Evolutionary conservation across 2,888 invertebrate genomes (phyloP).

Genomic region (Nephrotoma appendiculata): DNA sequence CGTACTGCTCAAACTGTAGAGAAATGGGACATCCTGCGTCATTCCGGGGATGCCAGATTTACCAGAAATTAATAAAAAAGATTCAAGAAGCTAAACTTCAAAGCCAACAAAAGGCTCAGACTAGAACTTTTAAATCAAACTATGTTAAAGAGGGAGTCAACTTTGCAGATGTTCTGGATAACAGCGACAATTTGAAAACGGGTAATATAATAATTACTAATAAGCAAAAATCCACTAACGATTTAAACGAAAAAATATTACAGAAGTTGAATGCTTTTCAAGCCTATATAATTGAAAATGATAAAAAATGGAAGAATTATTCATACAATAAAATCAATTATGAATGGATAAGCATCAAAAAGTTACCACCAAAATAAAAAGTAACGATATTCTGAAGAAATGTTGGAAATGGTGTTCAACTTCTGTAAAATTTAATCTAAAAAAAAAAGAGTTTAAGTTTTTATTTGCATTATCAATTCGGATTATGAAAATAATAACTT

Average conservation of each 20-base stretch:
- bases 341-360: not conserved
- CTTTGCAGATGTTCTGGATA: not conserved
- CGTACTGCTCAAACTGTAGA: not conserved
- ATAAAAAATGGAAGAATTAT: not conserved
- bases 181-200: not conserved
- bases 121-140: not conserved
- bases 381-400: too few relatives aligned
- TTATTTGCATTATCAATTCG: too few relatives aligned
- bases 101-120: not conserved
- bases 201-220: not conserved
- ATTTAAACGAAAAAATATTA: not conserved
- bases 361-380: too few relatives aligned
- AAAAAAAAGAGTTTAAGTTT: too few relatives aligned
- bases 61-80: not conserved
- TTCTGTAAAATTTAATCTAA: too few relatives aligned
- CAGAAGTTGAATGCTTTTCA: not conserved
- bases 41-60: not conserved
- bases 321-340: not conserved
- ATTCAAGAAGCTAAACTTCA: not conserved
- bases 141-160: not conserved
- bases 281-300: not conserved
- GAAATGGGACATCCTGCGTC: not conserved
- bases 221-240: not conserved
- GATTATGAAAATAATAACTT: too few relatives aligned
- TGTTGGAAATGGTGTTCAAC: too few relatives aligned